Evolutionary conservation across 2,888 invertebrate species (phyloP).

Genomic region (Parnassius glacialis): DNA sequence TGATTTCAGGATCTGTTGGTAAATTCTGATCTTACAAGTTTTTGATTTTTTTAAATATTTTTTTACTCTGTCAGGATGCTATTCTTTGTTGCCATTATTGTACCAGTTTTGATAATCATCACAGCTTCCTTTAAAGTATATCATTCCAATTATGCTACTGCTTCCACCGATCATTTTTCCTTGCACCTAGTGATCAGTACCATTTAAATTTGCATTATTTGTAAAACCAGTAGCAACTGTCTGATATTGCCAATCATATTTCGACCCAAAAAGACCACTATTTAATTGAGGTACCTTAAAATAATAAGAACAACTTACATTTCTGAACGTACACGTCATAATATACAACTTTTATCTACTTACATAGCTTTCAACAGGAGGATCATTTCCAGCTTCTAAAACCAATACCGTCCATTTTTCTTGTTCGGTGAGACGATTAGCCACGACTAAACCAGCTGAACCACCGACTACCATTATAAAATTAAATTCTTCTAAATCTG

Average conservation of each 20-base stretch:
- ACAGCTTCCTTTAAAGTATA: slow-evolving; percentile 76
- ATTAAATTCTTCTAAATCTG: slow-evolving; percentile 40
- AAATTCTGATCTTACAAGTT: slow-evolving; percentile 54
- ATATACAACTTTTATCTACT: background rate
- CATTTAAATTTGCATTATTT: slow-evolving; percentile 84
- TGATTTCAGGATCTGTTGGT: slow-evolving; percentile 34
- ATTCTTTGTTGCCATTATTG: slow-evolving; percentile 73
- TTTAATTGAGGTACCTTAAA: slow-evolving; percentile 45
- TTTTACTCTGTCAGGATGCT: slow-evolving; percentile 68
- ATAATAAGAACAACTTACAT: background rate
- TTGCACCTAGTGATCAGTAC: slow-evolving; percentile 72
- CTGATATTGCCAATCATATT: slow-evolving; percentile 89
- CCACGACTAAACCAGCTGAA: slow-evolving; percentile 41
- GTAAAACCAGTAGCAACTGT: slow-evolving; percentile 86
- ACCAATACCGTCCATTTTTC: slow-evolving; percentile 1
- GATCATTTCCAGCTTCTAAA: slow-evolving; percentile 1
- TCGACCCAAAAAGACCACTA: slow-evolving; percentile 44
- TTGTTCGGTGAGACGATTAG: background rate
- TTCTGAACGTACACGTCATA: no score
- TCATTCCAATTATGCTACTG: slow-evolving; percentile 78
- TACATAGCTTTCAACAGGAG: background rate
- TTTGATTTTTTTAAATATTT: slow-evolving; percentile 18
- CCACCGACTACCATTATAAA: slow-evolving; percentile 50
- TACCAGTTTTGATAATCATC: slow-evolving; percentile 79
- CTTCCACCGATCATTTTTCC: slow-evolving; percentile 83